Evolutionary conservation across 2,888 invertebrate genomes (phyloP).

Genomic region (Thymelicus acteon): DNA sequence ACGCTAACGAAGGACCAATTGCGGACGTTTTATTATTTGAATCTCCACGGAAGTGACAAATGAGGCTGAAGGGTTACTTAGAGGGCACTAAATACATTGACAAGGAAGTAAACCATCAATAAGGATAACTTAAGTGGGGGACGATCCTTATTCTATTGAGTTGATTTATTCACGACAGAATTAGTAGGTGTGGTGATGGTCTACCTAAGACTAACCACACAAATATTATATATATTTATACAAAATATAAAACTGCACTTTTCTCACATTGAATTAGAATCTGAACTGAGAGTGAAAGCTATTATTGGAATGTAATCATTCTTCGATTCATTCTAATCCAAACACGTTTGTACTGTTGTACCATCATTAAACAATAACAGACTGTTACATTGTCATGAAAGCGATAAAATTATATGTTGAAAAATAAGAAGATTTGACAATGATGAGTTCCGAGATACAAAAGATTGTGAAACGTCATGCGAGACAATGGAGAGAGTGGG

Average conservation of each 20-base stretch:
- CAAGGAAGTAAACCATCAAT: neutral
- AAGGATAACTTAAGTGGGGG: neutral
- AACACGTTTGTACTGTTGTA: neutral
- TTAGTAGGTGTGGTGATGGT: no score
- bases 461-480: constrained; percentile 77
- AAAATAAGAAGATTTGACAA: constrained; percentile 52
- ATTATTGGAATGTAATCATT: no score
- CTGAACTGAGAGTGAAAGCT: no score
- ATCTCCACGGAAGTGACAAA: constrained; percentile 71
- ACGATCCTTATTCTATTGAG: no score
- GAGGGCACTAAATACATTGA: neutral
- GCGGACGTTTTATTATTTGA: constrained; percentile 62
- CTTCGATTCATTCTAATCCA: neutral
- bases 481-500: constrained; percentile 75
- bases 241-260: no score
- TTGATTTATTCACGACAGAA: no score
- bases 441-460: constrained; percentile 67
- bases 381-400: constrained; percentile 4
- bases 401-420: constrained; percentile 5
- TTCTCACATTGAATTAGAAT: no score
- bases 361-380: neutral
- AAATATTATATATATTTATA: no score
- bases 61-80: neutral
- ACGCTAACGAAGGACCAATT: constrained; percentile 64
- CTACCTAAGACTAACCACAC: no score